Base-by-base conservation (phyloP, 2,888 invertebrate genomes). In the Tuberolachnus salignus region DNA sequence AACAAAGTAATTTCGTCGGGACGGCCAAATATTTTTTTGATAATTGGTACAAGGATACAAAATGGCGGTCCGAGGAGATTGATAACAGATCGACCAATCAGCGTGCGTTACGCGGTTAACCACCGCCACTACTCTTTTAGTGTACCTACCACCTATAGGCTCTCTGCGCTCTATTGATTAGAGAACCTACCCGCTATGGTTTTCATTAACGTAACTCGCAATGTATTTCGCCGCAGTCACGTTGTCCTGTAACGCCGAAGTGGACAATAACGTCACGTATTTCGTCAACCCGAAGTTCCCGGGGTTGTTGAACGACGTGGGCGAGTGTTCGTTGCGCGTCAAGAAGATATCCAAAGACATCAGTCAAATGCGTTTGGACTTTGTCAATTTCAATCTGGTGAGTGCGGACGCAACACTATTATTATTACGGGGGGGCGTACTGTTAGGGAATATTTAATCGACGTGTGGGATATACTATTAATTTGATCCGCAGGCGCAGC, bases 271-370 rank as follows among this genome's bases (percentile, higher is more conserved):
- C 86, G 87, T 93, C 80, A 94, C 94, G 0, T 94, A 94, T 86
- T 91, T 94, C 85, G 89, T 91, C 83, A 94, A 92, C 55, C 94
- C 94, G 0, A 90, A 90, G 81, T 94, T 94, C 86, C 94, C 94
- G 2, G 92, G 92, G 83, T 88, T 93, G 81, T 91, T 92, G 86
- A 87, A 87, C 66, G 90, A 89, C 57, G 88, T 91, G 82, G 87
- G 89, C 81, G 89, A 90, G 82, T 95, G 95, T 85, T 87, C 88
- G 81, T 86, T 94, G 71, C 89, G 88, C 82, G 89, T 95, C 11
- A 91, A 91, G 84, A 92, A 93, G 86, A 89, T 92, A 80, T 91
- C 91, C 83, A 89, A 90, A 0, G 92, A 93, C 83, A 91, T 95
- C 83, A 92, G 92, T 84, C 95, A 95, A 86, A 86, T 96, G 63